Percentiles rank a stretch among this genome's conserved stretches.
Evolutionary conservation across 2,888 invertebrate species (phyloP).

Genomic region (Tipula confusa): DNA sequence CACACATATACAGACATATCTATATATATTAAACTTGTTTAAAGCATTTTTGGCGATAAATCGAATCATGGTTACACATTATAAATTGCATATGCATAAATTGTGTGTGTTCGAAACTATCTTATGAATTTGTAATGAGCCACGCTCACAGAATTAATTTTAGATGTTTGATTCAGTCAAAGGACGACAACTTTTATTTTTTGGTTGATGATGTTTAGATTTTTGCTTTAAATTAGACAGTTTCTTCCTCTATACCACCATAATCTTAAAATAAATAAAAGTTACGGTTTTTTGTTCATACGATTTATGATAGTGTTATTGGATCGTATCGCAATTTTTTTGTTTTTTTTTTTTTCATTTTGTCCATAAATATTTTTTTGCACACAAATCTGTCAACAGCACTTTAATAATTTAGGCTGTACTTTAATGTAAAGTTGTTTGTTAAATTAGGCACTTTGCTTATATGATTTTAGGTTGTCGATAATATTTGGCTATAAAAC

Average conservation of each 20-base stretch:
- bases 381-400: too few relatives aligned
- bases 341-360: too few relatives aligned
- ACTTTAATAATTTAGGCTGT: background rate
- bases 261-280: background rate
- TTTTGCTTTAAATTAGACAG: background rate
- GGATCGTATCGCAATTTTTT: background rate
- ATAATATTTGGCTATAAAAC: background rate
- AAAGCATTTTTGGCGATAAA: background rate
- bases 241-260: background rate
- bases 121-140: background rate
- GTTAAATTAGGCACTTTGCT: background rate
- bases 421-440: background rate
- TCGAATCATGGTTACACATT: background rate
- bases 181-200: background rate
- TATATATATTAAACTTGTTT: background rate
- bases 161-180: background rate
- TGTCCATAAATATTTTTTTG: too few relatives aligned
- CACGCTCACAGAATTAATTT: background rate
- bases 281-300: background rate
- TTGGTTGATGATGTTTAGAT: background rate
- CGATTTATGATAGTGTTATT: background rate
- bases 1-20: too few relatives aligned
- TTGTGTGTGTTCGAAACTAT: background rate
- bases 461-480: background rate
- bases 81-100: background rate